Evolutionary conservation across 1,140 invertebrate species (phyloP), one percentile per base, ranked within the genome.

Genomic region (Drosophila dunni): DNA sequence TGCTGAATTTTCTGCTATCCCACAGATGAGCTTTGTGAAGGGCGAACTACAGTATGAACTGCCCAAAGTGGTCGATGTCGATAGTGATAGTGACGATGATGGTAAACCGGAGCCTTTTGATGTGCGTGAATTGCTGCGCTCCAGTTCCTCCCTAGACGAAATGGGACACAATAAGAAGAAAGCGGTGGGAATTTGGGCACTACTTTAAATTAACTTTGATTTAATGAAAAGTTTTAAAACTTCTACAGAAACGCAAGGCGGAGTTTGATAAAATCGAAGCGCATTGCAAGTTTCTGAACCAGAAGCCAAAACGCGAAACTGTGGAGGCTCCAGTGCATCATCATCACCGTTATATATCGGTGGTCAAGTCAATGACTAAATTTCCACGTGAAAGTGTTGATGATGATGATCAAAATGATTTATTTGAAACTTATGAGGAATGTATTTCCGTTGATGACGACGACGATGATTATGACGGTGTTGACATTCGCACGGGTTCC

Each of bases 161-260:
- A 13, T 11, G 0, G 40, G 15, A 0, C 8, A 46, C 0, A 81
- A 57, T 9, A 77, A 73, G 15, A 85, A 83, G 17, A 75, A 67
- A 42, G 42, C 45, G 67, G 71, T 79, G 60, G 0, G 34, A 13
- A n/a, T 0, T n/a, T 7, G 0, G 2, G 0, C 7, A 3, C 1
- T 24, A 34, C 20, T 11, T 29, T 1, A 20, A 20, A 44, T 9
- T 15, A 10, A 0, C 20, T 2, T 33, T 1, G 20, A 13, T 8
- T 44, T 7, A 29, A 2, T 1, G 2, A 20, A 17, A 10, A 51
- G 9, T 33, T 36, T 7, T 8, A 3, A 2, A 3, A 7, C 7
- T 15, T 2, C 4, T 46, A n/a, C 48, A 83, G 81, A 66, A 85
- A 61, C 81, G 81, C 15, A 72, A 81, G 42, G 75, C 75, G 51